A percentile compares a stretch with the other conserved stretches of the same genome.
Evolutionary conservation across 2,797 vertebrate genomes (phyloP).

Genomic region (Ctenochaetus hawaiiensis): DNA sequence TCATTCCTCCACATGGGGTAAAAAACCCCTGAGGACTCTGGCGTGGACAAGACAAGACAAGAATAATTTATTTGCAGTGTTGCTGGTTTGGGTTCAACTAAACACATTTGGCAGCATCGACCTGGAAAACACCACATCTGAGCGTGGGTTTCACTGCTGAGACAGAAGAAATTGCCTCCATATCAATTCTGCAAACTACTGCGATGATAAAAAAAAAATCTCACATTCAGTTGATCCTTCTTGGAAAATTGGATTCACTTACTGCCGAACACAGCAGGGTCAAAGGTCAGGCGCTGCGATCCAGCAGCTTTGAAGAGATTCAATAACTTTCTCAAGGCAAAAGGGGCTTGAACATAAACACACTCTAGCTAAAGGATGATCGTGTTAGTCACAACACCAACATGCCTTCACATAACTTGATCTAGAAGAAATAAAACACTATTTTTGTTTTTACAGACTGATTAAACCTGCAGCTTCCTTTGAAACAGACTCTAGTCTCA

Average conservation of each 20-base stretch:
- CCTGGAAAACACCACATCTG: neutral
- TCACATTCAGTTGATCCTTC: constrained; percentile 9
- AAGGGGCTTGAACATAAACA: neutral
- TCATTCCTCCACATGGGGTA: constrained; percentile 34
- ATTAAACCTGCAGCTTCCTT: constrained; percentile 2
- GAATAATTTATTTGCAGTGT: constrained; percentile 2
- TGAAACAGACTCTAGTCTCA: neutral
- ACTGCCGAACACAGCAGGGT: constrained; percentile 10
- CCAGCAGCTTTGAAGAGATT: constrained; percentile 26
- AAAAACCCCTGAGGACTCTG: constrained; percentile 7
- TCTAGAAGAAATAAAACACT: neutral
- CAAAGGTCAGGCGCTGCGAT: constrained; percentile 39
- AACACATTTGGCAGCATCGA: constrained; percentile 5
- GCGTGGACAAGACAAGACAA: neutral
- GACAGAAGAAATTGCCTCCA: constrained; percentile 3
- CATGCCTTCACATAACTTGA: neutral
- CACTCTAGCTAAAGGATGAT: neutral
- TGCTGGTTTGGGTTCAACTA: constrained; percentile 12
- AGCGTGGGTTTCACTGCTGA: neutral
- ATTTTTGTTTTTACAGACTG: neutral
- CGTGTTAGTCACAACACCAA: neutral
- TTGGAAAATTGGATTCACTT: constrained; percentile 27
- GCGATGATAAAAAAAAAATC: constrained; percentile 24
- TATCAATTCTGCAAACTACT: constrained; percentile 21
- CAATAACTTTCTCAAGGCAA: constrained; percentile 10